Conservation (phyloP, 2,888 invertebrate species). For the Drosophila nr. perissopoda region DNA sequence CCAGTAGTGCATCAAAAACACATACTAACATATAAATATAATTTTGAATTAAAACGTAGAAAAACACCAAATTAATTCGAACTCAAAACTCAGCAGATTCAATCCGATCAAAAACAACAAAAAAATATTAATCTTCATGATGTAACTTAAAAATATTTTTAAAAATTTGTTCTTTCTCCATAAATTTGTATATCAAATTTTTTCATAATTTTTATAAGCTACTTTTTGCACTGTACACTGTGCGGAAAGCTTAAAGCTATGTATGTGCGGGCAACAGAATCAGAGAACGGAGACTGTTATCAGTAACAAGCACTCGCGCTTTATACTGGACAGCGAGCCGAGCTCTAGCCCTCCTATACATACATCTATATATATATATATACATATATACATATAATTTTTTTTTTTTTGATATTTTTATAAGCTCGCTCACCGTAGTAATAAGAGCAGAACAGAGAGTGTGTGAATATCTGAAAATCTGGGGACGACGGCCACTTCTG, state of each 20-base stretch:
- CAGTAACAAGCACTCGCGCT: slow-evolving; percentile 22
- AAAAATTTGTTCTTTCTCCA: background rate
- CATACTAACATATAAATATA: background rate
- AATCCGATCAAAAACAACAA: too few species aligned
- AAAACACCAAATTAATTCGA: background rate
- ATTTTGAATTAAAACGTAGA: background rate
- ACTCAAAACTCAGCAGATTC: background rate
- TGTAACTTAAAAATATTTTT: background rate
- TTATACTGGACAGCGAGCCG: slow-evolving; percentile 33
- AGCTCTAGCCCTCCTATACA: slow-evolving; percentile 9
- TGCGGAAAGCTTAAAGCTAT: slow-evolving; percentile 17
- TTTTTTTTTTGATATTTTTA: slow-evolving; percentile 27
- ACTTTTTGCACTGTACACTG: background rate
- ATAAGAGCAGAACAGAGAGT: slow-evolving; percentile 30
- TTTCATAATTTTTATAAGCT: background rate
- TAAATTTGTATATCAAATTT: background rate
- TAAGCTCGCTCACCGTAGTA: slow-evolving; percentile 50
- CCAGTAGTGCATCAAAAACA: background rate
- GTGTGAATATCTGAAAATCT: slow-evolving; percentile 23
- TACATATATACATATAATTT: background rate
- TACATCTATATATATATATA: background rate
- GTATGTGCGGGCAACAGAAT: slow-evolving; percentile 1
- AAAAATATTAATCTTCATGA: background rate
- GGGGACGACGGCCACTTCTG: slow-evolving; percentile 36
- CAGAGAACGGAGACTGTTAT: slow-evolving; percentile 28